phyloP scores from a whole-genome alignment of 2,888 invertebrate genomes.

The Ametastegia equiseti region DNA sequence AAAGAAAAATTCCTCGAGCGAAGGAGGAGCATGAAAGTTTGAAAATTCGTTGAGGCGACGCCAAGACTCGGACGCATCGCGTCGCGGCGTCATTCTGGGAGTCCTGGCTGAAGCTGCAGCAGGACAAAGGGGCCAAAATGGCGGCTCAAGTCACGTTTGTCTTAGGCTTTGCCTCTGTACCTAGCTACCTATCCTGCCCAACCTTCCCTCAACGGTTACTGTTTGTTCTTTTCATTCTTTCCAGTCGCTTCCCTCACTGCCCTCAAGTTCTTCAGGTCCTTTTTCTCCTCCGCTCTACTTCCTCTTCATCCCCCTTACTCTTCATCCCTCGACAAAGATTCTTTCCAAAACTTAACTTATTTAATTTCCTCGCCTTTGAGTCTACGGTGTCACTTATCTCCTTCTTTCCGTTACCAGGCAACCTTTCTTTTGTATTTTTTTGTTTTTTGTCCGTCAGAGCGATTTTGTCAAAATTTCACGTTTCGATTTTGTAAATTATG shows the following conservation, averaged over 20 bases:
- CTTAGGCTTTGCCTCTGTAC: constrained; percentile 58
- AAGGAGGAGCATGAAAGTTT: constrained; percentile 25
- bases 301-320: neutral
- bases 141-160: constrained; percentile 71
- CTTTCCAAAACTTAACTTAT: constrained; percentile 70
- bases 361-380: constrained; percentile 66
- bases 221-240: constrained; percentile 73
- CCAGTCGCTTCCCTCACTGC: constrained; percentile 62
- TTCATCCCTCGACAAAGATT: constrained; percentile 55
- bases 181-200: constrained; percentile 51
- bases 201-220: constrained; percentile 52
- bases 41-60: constrained; percentile 62
- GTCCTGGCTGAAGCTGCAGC: constrained; percentile 25
- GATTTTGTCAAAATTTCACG: no score
- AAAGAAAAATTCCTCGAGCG: neutral
- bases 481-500: no score
- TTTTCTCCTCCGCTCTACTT: neutral
- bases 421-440: no score
- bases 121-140: constrained; percentile 65
- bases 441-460: no score
- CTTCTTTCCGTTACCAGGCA: neutral
- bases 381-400: constrained; percentile 6
- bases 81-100: constrained; percentile 31
- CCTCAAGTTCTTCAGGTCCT: constrained; percentile 51
- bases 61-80: constrained; percentile 61